Evolutionary conservation across 1,140 invertebrate species (phyloP), one percentile per base, ranked within the genome.

Genomic region (Harlomillsia oculata): DNA sequence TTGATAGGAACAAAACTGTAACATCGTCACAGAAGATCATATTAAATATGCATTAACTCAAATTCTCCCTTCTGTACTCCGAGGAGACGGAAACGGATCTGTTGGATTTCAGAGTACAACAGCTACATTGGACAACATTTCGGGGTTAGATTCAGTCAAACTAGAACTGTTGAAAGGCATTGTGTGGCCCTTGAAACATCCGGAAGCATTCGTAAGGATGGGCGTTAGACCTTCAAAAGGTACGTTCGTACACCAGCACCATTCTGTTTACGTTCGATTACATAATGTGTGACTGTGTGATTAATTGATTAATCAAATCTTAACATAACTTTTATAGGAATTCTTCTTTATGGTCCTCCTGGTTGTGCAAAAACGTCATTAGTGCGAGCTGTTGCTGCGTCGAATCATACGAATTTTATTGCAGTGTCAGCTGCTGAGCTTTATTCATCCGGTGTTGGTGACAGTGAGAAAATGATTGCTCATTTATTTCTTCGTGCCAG

Each of bases 291-390:
- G n/a, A n/a, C n/a, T n/a, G n/a, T n/a, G n/a, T n/a, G n/a, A n/a
- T n/a, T n/a, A n/a, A n/a, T n/a, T n/a, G n/a, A n/a, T n/a, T n/a
- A n/a, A n/a, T n/a, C n/a, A n/a, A n/a, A n/a, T n/a, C n/a, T n/a
- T n/a, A n/a, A n/a, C n/a, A n/a, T n/a, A n/a, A 75, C 74, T 62
- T 59, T 60, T 69, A 30, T 58, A 73, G 78, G 84, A 21, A 70
- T 85, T 28, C 69, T 87, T 16, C 75, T 87, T 28, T 84, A 85
- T 71, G 84, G 84, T 2, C 84, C 84, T 18, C 83, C 84, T 1
- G 84, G 84, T 2, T 85, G 83, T 70, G 82, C 79, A 4, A 87
- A 87, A 74, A 87, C 84, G 6, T 79, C 78, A 56, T 72, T 86
- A 18, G 81, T 80, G 13, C 75, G 79, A 64, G 82, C 82, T 3